These are phyloP conservation scores for Stenolophus ochropezus DNA, from an alignment of 2,888 invertebrate genomes.

Conservation along the genomic window DNA sequence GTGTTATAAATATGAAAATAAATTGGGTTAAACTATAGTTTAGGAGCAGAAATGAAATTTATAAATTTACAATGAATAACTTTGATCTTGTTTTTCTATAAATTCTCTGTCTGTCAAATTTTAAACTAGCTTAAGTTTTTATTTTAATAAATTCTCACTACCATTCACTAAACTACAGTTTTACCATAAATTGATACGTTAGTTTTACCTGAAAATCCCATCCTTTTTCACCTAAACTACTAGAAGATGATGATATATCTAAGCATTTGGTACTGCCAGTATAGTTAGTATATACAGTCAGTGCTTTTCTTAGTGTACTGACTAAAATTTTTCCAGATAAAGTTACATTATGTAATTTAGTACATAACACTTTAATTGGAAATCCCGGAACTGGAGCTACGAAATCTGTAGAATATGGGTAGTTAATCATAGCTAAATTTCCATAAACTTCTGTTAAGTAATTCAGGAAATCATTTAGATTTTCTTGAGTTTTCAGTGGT, in stretches of 20 bases:
- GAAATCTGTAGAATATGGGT: conserved; percentile 92
- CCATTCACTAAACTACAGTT: too few relatives aligned
- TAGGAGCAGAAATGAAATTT: too few relatives aligned
- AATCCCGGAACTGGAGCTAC: conserved; percentile 88
- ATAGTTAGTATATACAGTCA: conserved; percentile 88
- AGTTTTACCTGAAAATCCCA: conserved; percentile 88
- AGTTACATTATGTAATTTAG: conserved; percentile 73
- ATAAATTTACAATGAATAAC: too few relatives aligned
- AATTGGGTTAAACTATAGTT: too few relatives aligned
- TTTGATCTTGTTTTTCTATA: too few relatives aligned
- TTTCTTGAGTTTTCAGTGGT: conserved; percentile 77
- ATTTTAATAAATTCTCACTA: too few relatives aligned
- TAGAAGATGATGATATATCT: conserved; percentile 75
- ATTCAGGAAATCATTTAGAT: conserved; percentile 77
- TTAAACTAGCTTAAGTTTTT: too few relatives aligned
- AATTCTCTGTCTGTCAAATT: too few relatives aligned
- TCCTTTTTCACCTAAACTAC: conserved; percentile 79
- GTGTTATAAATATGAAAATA: too few relatives aligned
- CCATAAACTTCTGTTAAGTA: conserved; percentile 85
- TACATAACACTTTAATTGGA: conserved; percentile 83
- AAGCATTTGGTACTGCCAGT: conserved; percentile 84
- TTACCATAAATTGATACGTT: background rate
- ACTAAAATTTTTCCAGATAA: conserved; percentile 75
- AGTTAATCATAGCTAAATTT: conserved; percentile 95
- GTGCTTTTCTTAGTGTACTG: conserved; percentile 79